A percentile compares a stretch with the other conserved stretches of the same genome.
These are phyloP conservation scores for Excalfactoria chinensis DNA, from an alignment of 2,113 vertebrate genomes.

Conservation along the genomic window DNA sequence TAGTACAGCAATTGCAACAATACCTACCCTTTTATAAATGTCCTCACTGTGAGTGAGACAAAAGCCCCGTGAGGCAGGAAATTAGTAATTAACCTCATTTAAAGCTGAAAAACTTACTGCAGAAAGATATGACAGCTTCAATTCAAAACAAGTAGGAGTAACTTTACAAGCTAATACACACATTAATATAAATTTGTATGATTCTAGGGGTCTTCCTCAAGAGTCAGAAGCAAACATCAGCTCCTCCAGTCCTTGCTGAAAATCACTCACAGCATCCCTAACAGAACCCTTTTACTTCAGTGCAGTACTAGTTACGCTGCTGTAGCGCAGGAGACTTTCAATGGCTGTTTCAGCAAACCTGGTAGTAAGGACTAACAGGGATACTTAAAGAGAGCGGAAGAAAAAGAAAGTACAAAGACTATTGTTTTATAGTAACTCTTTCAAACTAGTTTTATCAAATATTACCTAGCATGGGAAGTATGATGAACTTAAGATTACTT, in stretches of 20 bases:
- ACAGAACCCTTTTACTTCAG: background rate
- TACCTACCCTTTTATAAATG: background rate
- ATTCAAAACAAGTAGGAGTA: background rate
- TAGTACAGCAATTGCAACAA: background rate
- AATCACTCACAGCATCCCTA: background rate
- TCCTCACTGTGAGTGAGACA: background rate
- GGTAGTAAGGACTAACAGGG: background rate
- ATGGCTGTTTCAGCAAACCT: background rate
- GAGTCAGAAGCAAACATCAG: background rate
- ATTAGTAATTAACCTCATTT: background rate
- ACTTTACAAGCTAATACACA: background rate
- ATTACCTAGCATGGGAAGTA: background rate
- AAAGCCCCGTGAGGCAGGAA: background rate
- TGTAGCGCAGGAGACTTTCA: background rate
- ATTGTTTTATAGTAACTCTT: background rate
- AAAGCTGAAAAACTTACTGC: background rate
- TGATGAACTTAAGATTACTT: background rate
- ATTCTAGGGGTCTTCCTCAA: background rate
- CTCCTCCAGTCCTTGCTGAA: background rate
- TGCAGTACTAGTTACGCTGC: background rate
- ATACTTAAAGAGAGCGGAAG: background rate
- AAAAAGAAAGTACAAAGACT: background rate
- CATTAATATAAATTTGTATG: background rate
- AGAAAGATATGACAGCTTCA: background rate
- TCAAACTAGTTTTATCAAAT: background rate